Conservation (phyloP, 2,113 vertebrate genomes). For the Crotophaga sulcirostris region DNA sequence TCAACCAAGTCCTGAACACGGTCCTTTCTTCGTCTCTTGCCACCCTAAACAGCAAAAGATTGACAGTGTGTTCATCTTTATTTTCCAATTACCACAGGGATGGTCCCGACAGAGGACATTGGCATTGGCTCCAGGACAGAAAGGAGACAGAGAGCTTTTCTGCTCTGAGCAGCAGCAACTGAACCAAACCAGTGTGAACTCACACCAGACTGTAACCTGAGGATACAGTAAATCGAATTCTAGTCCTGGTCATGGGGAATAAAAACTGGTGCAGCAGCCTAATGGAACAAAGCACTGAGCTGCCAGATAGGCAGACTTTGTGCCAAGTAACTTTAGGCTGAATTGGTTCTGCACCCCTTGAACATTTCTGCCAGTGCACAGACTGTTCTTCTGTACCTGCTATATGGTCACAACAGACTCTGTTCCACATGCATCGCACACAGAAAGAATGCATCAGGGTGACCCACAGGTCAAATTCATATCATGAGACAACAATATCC, state of each 20-base stretch:
- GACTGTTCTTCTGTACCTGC: background rate
- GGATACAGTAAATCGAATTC: background rate
- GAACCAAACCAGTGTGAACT: background rate
- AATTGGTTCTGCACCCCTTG: background rate
- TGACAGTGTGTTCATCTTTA: background rate
- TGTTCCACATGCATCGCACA: fast-evolving
- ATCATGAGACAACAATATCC: background rate
- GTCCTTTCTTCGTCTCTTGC: slow-evolving; percentile 85
- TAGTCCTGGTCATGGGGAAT: background rate
- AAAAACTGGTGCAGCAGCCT: background rate
- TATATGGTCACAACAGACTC: background rate
- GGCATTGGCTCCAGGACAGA: background rate
- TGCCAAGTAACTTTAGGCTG: background rate
- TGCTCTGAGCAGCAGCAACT: background rate
- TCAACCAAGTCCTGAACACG: slow-evolving; percentile 93
- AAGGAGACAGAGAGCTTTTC: background rate
- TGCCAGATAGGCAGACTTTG: background rate
- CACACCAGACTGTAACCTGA: background rate
- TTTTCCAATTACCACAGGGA: background rate
- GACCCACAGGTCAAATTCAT: background rate
- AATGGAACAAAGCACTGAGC: background rate
- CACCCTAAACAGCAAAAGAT: slow-evolving; percentile 74
- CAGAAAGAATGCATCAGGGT: fast-evolving
- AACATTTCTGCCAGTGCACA: background rate
- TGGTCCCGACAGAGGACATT: background rate